Base-by-base conservation (phyloP, 2,888 invertebrate genomes). In the Stenodema calcarata region DNA sequence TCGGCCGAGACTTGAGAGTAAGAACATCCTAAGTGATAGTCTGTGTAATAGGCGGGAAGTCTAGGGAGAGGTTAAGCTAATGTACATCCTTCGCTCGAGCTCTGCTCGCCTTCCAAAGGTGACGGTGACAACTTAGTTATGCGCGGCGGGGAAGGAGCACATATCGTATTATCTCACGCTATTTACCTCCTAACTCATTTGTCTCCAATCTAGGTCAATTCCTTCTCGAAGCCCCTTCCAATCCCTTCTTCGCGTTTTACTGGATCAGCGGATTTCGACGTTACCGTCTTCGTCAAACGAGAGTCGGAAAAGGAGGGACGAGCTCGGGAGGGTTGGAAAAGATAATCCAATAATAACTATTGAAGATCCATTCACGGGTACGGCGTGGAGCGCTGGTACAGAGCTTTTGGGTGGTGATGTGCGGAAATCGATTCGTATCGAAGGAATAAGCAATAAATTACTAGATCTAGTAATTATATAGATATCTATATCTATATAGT, bases 101-200 rank as follows among this genome's bases (percentile, higher is more conserved):
- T 73, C 16, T 41, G 28, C 44, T 30, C 28, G 18, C 75, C 30
- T 30, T 35, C 70, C 75, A 11, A 47, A 42, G 84, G 84, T 84
- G 84, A 84, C 18, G 84, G 84, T 84, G 84, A 84, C 84, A 84
- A 84, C 84, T 84, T 84, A 44, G 84, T 84, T 84, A 84, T 84
- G n/a, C 47, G 11, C 7, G 27, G 18, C 35, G 47, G 3, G n/a
- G 47, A 30, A 14, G 69, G 27, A 35, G 69, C 73, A 84, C 84
- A 84, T 84, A 84, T 84, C 84, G 84, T 84, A 84, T 84, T 84
- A 84, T 73, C 70, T 73, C 84, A 44, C 42, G 73, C 84, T 84
- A 84, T 84, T 75, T 84, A 75, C 84, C 84, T 27, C 42, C 42
- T 84, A 84, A 84, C 84, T 84, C 84, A 84, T 84, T 84, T 84